Conservation (phyloP, 2,113 vertebrate genomes). For the Larimichthys polyactis region DNA sequence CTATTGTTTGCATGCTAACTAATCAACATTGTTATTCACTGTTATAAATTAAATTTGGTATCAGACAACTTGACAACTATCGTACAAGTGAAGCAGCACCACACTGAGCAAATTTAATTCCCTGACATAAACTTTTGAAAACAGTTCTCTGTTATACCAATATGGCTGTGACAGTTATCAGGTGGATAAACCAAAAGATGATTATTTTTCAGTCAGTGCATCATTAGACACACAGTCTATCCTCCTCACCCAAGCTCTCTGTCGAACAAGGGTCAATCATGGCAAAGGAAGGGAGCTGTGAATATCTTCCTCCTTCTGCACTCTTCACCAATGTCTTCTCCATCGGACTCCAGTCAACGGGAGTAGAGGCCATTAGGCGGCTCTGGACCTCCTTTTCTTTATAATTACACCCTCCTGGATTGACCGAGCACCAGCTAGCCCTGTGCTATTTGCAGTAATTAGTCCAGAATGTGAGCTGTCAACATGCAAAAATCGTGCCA, state of each 20-base stretch:
- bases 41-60: neutral
- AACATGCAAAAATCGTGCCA: conserved; percentile 79
- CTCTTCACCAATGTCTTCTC: conserved; percentile 44
- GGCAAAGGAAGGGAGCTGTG: conserved; percentile 36
- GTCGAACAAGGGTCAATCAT: conserved; percentile 57
- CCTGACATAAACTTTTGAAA: neutral
- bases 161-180: neutral
- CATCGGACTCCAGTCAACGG: conserved; percentile 64
- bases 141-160: neutral
- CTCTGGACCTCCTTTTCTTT: conserved; percentile 75
- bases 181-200: conserved; percentile 1
- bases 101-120: neutral
- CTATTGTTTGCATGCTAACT: neutral
- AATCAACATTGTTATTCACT: neutral
- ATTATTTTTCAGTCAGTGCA: conserved; percentile 24
- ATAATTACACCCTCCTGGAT: conserved; percentile 83
- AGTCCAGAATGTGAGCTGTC: conserved; percentile 85
- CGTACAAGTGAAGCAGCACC: neutral
- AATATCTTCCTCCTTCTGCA: conserved; percentile 40
- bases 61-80: neutral
- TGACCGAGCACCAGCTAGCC: conserved; percentile 79
- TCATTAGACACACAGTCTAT: conserved; percentile 43
- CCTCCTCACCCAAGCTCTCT: conserved; percentile 34
- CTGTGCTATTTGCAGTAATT: conserved; percentile 83
- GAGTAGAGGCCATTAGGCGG: conserved; percentile 68